Conservation (phyloP, 2,888 invertebrate genomes). For the Pachliopta kotzebuea region DNA sequence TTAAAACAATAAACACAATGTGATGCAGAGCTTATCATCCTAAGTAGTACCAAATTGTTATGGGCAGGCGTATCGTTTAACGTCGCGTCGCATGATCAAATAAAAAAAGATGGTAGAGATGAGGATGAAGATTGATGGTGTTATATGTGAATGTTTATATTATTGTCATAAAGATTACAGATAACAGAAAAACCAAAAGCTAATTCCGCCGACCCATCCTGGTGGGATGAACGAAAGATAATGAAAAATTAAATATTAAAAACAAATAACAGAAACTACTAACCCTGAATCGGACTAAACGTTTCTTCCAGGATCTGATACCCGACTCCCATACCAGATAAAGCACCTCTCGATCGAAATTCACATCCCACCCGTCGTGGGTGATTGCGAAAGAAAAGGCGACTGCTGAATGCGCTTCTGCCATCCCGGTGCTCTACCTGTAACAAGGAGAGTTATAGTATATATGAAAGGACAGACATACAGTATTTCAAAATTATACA, state of each 20-base stretch:
- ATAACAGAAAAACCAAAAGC: too few relatives aligned
- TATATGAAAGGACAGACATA: too few relatives aligned
- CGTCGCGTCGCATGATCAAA: too few relatives aligned
- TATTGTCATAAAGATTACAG: too few relatives aligned
- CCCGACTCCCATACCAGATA: slow-evolving; percentile 97
- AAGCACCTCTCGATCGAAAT: slow-evolving; percentile 98
- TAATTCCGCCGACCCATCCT: not conserved
- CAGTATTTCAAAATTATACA: too few relatives aligned
- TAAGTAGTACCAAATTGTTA: too few relatives aligned
- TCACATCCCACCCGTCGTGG: slow-evolving; percentile 98
- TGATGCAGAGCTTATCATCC: too few relatives aligned
- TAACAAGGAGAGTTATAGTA: not conserved
- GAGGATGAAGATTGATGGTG: too few relatives aligned
- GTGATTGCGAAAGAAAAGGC: slow-evolving; percentile 98
- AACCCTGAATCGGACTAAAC: slow-evolving; percentile 94
- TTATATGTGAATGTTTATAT: too few relatives aligned
- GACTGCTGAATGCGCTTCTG: slow-evolving; percentile 98
- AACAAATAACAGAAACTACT: slow-evolving; percentile 43
- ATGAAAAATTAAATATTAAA: not conserved
- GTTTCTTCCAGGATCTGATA: slow-evolving; percentile 96
- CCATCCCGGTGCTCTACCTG: slow-evolving; percentile 83
- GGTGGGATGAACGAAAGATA: not conserved
- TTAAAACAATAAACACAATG: too few relatives aligned
- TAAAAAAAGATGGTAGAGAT: too few relatives aligned
- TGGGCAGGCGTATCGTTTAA: too few relatives aligned